Conservation (phyloP, 2,797 vertebrate genomes). For the Pogoniulus pusillus region DNA sequence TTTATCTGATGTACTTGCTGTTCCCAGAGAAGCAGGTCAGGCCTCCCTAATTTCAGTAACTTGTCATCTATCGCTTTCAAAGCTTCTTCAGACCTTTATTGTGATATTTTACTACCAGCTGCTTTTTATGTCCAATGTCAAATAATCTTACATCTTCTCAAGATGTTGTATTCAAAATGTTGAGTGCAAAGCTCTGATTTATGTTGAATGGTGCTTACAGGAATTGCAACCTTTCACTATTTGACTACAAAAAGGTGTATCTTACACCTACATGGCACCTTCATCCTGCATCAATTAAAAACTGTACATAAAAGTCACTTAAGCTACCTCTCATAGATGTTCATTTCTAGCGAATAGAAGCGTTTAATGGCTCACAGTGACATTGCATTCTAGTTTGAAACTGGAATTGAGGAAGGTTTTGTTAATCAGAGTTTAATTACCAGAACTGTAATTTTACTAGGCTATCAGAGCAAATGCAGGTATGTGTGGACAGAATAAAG, state of each 20-base stretch:
- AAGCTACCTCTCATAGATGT: background rate
- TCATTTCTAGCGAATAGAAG: background rate
- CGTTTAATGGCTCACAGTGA: background rate
- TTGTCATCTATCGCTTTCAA: slow-evolving; percentile 66
- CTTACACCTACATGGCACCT: slow-evolving; percentile 39
- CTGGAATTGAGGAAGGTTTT: background rate
- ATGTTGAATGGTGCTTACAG: slow-evolving; percentile 48
- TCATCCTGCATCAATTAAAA: background rate
- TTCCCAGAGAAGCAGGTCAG: slow-evolving; percentile 20
- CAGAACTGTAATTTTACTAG: background rate
- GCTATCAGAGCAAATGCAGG: background rate
- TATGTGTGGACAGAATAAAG: background rate
- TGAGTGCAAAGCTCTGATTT: slow-evolving; percentile 68
- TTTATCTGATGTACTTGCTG: background rate
- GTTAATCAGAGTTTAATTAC: background rate
- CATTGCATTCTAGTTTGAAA: background rate
- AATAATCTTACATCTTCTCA: slow-evolving; percentile 64
- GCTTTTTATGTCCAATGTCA: slow-evolving; percentile 63
- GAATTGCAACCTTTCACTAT: slow-evolving; percentile 65
- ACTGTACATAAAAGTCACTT: background rate
- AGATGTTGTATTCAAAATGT: slow-evolving; percentile 45
- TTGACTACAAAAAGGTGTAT: slow-evolving; percentile 5
- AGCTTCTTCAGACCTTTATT: slow-evolving; percentile 37
- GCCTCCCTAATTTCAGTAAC: slow-evolving; percentile 60
- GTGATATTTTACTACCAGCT: slow-evolving; percentile 44